Conservation (phyloP, 2,888 invertebrate genomes). For the Meganola albula region DNA sequence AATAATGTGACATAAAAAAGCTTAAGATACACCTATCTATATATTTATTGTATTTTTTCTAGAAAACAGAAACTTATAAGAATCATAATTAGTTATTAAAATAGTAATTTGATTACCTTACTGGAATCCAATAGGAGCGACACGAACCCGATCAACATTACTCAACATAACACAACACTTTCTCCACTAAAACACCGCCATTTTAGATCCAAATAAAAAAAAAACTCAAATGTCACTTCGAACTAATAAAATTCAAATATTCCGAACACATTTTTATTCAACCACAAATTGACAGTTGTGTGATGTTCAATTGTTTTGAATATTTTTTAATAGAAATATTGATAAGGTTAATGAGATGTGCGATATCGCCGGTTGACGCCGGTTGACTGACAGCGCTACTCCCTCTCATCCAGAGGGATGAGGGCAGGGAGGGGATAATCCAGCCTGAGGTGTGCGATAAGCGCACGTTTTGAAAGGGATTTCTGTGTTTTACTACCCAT, state of each 20-base stretch:
- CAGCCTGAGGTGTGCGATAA: conserved; percentile 37
- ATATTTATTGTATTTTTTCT: too few species aligned
- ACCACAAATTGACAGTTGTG: conserved; percentile 11
- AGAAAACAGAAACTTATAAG: too few species aligned
- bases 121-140: conserved; percentile 46
- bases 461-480: conserved; percentile 21
- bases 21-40: too few species aligned
- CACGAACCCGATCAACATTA: conserved; percentile 29
- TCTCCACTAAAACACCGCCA: conserved; percentile 19
- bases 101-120: conserved; percentile 49
- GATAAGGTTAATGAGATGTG: conserved; percentile 17
- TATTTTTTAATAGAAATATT: conserved; percentile 9
- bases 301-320: conserved; percentile 8
- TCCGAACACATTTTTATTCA: conserved; percentile 6
- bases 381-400: conserved; percentile 51
- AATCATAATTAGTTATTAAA: too few species aligned
- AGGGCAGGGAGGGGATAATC: conserved; percentile 42
- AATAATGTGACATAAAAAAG: too few species aligned
- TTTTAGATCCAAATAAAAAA: conserved; percentile 8
- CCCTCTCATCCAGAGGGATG: conserved; percentile 52
- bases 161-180: conserved; percentile 32
- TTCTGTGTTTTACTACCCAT: too few species aligned
- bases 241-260: conserved; percentile 10
- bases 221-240: conserved; percentile 15
- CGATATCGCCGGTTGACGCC: conserved; percentile 45